phyloP scores from a whole-genome alignment of 1,140 invertebrate species.

The Daktulosphaira vitifoliae region DNA sequence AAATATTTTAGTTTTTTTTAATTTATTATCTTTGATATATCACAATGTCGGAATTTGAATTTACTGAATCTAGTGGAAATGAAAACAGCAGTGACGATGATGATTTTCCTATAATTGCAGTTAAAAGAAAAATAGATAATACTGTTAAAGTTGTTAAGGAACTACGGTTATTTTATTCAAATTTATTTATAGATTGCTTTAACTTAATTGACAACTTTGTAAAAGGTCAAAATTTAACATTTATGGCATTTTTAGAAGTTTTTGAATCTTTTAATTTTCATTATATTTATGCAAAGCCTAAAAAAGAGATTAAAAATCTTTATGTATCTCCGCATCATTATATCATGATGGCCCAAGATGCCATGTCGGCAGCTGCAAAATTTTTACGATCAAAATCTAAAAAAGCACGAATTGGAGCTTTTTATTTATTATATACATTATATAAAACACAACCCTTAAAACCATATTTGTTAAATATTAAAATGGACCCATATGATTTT shows the following conservation, averaged over 20 bases:
- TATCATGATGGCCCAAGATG: neutral
- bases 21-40: no score
- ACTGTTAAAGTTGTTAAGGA: neutral
- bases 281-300: neutral
- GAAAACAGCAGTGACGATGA: neutral
- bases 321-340: constrained; percentile 4
- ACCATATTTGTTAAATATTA: neutral
- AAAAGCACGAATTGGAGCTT: neutral
- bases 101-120: neutral
- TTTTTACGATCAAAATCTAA: constrained; percentile 9
- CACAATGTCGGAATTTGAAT: constrained; percentile 23
- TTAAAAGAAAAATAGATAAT: neutral
- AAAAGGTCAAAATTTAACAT: neutral
- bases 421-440: constrained; percentile 1
- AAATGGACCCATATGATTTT: neutral
- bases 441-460: neutral
- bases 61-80: neutral
- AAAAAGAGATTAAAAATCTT: neutral
- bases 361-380: neutral
- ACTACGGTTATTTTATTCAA: neutral
- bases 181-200: neutral
- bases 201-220: constrained; percentile 2
- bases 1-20: no score
- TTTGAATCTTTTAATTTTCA: neutral
- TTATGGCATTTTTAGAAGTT: neutral